Percentiles rank a stretch among this genome's conserved stretches.
Conservation (phyloP, 2,113 vertebrate genomes). For the Etia nguti region DNA sequence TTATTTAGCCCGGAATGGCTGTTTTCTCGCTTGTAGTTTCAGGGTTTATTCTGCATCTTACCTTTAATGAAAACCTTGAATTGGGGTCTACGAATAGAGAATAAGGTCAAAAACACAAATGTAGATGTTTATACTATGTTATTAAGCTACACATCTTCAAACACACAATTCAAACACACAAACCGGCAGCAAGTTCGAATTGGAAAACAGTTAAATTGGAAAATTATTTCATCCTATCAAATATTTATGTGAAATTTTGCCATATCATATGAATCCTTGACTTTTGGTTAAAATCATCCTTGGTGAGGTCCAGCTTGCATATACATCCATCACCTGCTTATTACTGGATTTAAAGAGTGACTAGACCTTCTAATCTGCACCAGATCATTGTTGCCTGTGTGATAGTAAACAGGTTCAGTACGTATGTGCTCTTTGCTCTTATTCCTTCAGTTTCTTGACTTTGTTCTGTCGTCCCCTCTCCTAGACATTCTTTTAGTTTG, state of each 20-base stretch:
- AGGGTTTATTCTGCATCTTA: neutral
- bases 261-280: neutral
- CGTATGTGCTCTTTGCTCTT: neutral
- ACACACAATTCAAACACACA: neutral
- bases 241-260: neutral
- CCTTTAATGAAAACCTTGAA: neutral
- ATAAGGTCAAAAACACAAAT: neutral
- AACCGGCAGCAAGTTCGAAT: neutral
- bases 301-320: neutral
- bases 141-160: neutral
- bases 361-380: neutral
- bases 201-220: neutral
- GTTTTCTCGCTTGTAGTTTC: neutral
- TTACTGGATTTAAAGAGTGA: neutral
- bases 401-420: neutral
- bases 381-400: rapidly evolving
- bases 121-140: neutral
- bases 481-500: neutral
- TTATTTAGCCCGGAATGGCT: neutral
- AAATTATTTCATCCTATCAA: neutral
- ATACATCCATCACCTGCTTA: neutral
- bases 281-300: neutral
- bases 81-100: neutral
- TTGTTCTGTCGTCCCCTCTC: neutral
- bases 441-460: neutral